Percentiles rank a stretch among this genome's conserved stretches.
Conservation (phyloP, 1,140 invertebrate genomes). For the Drosophila orena region DNA sequence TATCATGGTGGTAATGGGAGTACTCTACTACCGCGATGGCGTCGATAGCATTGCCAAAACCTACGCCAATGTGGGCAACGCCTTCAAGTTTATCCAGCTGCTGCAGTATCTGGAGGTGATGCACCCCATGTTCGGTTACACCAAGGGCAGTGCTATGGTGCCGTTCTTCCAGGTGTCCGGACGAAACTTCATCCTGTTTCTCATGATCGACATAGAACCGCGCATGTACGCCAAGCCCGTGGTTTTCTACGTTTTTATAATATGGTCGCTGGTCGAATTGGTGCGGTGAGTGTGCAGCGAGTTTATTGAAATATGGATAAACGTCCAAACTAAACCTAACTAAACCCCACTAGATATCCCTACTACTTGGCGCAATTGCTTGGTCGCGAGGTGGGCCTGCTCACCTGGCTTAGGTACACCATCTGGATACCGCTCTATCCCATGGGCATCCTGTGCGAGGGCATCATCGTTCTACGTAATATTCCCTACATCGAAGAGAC, state of each 20-base stretch:
- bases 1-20: slow-evolving; percentile 90
- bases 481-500: slow-evolving; percentile 97
- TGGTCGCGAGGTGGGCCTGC: slow-evolving; percentile 89
- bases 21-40: slow-evolving; percentile 91
- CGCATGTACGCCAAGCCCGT: slow-evolving; percentile 94
- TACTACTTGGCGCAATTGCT: slow-evolving; percentile 94
- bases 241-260: slow-evolving; percentile 93
- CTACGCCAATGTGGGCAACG: slow-evolving; percentile 91
- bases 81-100: slow-evolving; percentile 93
- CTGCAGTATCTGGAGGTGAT: slow-evolving; percentile 95
- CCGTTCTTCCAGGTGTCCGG: slow-evolving; percentile 91
- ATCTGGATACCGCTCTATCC: slow-evolving; percentile 97
- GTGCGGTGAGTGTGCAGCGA: slow-evolving; percentile 87
- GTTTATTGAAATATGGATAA: not conserved
- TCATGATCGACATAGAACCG: slow-evolving; percentile 93
- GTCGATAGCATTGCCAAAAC: slow-evolving; percentile 90
- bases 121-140: slow-evolving; percentile 95
- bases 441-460: slow-evolving; percentile 94
- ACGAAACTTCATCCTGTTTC: slow-evolving; percentile 92
- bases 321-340: slow-evolving; percentile 1
- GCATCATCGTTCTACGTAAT: slow-evolving; percentile 91
- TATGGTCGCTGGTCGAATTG: slow-evolving; percentile 93
- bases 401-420: slow-evolving; percentile 97
- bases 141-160: slow-evolving; percentile 89
- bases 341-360: slow-evolving; percentile 89